phyloP scores from a whole-genome alignment of 2,888 invertebrate genomes.

The Penaeus monodon region DNA sequence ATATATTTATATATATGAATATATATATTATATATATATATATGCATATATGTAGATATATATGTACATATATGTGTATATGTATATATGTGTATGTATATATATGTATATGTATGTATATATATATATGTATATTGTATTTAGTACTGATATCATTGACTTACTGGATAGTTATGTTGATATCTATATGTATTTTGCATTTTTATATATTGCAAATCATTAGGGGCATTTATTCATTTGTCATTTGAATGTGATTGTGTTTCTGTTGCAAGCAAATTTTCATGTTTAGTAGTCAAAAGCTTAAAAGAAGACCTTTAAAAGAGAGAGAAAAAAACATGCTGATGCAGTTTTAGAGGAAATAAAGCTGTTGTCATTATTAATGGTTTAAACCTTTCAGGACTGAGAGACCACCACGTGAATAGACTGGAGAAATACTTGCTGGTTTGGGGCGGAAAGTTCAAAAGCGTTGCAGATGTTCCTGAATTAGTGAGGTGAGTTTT shows the following conservation, averaged over 20 bases:
- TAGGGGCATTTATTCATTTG: too few species aligned
- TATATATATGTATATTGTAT: neutral
- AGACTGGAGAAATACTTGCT: slow-evolving; percentile 39
- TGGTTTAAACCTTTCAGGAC: slow-evolving; percentile 20
- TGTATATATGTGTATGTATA: neutral
- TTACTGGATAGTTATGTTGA: neutral
- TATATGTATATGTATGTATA: neutral
- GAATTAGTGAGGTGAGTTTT: slow-evolving; percentile 41
- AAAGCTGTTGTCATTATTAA: too few species aligned
- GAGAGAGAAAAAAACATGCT: too few species aligned
- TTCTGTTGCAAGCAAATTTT: too few species aligned
- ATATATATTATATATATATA: neutral
- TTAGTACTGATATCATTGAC: neutral
- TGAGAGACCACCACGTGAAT: slow-evolving; percentile 41
- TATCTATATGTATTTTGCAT: too few species aligned
- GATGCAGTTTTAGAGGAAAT: too few species aligned
- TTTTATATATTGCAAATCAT: too few species aligned
- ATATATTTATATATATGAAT: neutral
- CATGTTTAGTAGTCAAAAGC: too few species aligned
- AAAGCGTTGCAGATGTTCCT: slow-evolving; percentile 45
- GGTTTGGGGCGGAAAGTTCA: slow-evolving; percentile 57
- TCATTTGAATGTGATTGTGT: too few species aligned
- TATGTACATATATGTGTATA: neutral
- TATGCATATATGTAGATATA: neutral
- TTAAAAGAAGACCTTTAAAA: too few species aligned